Base-by-base conservation (phyloP, 2,113 vertebrate species). In the Eclectus roratus region DNA sequence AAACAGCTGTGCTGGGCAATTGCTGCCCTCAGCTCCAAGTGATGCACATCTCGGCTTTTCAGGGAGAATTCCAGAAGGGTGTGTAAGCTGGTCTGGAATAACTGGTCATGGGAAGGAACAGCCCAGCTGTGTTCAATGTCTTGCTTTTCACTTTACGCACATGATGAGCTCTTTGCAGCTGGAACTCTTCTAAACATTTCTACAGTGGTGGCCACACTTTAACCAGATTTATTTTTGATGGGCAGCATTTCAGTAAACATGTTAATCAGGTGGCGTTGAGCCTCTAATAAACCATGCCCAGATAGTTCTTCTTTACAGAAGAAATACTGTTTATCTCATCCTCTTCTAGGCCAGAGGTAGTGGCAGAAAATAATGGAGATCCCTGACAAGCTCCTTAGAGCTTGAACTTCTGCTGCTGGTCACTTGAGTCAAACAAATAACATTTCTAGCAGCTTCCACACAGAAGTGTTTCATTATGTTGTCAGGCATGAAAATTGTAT, bases 401-500 rank as follows among this genome's bases (percentile, higher is more conserved):
- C 27, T 55, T 78, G 50, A 73, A 58, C 66, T 89, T 73, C 82
- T 78, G 24, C 17, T 37, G 33, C 65, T 85, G 92, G 90, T 88
- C 85, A 84, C 64, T 92, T 44, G 52, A 85, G 60, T 64, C 80
- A 85, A 92, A 71, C 20, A 88, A 89, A 81, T 74, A 80, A 55
- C 27, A 29, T 33, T 90, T 91, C 46, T 70, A 88, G 68, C 53
- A 91, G 82, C 58, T 93, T 91, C 80, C 58, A 31, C 39, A 27
- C 16, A 37, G 37, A 90, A 93, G 79, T 90, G 80, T 96, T 96
- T 96, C 84, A 95, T 94, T 94, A 93, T 27, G 28, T 78, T 95
- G 80, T 86, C 82, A 71, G 88, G 60, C 64, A 85, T 80, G 80
- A 92, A 91, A 95, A 93, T 95, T 88, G 46, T 71, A 25, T 82